Evolutionary conservation across 2,113 vertebrate genomes (phyloP).

Genomic region (Thamnophis sirtalis): DNA sequence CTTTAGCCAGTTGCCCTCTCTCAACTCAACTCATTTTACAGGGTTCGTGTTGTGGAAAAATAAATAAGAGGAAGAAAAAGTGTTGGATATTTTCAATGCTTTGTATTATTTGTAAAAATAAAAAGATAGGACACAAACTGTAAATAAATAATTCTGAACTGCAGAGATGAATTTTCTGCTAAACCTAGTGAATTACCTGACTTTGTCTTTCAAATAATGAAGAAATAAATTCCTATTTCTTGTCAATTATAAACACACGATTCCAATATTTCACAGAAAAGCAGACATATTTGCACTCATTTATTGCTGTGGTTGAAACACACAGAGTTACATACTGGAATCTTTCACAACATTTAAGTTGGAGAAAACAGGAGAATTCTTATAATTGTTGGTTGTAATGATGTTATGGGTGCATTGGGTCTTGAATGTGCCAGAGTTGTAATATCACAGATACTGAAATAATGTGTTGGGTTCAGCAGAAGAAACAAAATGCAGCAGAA

Average conservation of each 20-base stretch:
- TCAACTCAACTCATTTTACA: background rate
- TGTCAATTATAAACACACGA: conserved; percentile 4
- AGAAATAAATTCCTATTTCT: background rate
- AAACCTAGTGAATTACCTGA: background rate
- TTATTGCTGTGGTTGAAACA: background rate
- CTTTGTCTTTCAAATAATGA: background rate
- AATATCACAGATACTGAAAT: background rate
- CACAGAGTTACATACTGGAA: background rate
- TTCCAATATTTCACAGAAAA: conserved; percentile 24
- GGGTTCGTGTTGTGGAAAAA: background rate
- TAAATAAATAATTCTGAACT: background rate
- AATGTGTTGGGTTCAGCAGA: conserved; percentile 7
- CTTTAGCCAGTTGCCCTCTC: background rate
- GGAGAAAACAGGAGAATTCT: conserved; percentile 34
- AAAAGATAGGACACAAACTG: background rate
- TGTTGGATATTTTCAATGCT: background rate
- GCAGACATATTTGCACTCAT: background rate
- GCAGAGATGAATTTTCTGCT: background rate
- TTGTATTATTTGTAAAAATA: background rate
- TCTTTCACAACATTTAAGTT: conserved; percentile 31
- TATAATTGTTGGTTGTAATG: conserved; percentile 10
- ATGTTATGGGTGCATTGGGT: background rate
- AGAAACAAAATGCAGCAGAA: conserved; percentile 43
- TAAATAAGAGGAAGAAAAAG: background rate
- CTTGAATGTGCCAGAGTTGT: conserved; percentile 4